A percentile compares a stretch with the other conserved stretches of the same genome.
phyloP scores from a whole-genome alignment of 2,797 vertebrate species.

The Sparus aurata region DNA sequence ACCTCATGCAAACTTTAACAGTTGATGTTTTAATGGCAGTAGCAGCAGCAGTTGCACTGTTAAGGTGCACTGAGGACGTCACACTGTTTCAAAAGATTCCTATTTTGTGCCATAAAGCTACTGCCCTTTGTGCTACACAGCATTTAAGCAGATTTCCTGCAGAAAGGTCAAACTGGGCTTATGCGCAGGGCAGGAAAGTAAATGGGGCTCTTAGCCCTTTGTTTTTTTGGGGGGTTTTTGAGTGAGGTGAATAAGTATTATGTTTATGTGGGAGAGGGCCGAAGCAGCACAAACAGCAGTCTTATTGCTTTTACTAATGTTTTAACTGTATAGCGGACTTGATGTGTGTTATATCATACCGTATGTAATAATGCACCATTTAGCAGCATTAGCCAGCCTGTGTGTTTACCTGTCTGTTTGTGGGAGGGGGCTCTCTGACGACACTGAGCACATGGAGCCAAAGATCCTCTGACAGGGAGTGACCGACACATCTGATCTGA shows the following conservation, averaged over 20 bases:
- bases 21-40: not conserved
- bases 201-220: not conserved
- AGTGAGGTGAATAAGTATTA: not conserved
- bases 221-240: not conserved
- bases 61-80: not conserved
- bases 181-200: not conserved
- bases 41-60: no score
- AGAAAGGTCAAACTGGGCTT: not conserved
- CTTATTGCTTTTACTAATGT: no score
- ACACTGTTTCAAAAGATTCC: not conserved
- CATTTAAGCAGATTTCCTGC: not conserved
- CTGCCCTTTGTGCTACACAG: not conserved
- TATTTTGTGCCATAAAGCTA: not conserved
- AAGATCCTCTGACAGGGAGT: conserved; percentile 85
- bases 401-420: conserved; percentile 87
- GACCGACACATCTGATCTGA: conserved; percentile 79
- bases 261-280: no score
- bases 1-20: not conserved
- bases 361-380: not conserved
- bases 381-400: not conserved
- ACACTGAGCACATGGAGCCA: conserved; percentile 81
- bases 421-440: conserved; percentile 80
- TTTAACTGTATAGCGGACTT: no score
- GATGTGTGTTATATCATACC: no score
- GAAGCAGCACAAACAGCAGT: no score